A percentile compares a stretch with the other conserved stretches of the same genome.
Evolutionary conservation across 2,113 vertebrate genomes (phyloP).

Genomic region (Charina bottae): DNA sequence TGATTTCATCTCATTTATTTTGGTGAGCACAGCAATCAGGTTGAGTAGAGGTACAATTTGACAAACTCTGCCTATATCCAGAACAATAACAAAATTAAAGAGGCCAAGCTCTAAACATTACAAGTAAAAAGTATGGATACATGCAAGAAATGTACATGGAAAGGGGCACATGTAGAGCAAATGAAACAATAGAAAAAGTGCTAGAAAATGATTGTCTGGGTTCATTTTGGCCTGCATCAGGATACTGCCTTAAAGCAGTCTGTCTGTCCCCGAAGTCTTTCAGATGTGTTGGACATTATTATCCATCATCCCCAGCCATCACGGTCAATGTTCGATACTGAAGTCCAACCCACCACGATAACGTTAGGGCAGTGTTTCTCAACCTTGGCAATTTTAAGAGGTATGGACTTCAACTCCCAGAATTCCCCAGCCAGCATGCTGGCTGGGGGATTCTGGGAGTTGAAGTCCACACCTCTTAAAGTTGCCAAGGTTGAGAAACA

Average conservation of each 20-base stretch:
- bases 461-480: too few relatives aligned
- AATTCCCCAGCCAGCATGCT: too few relatives aligned
- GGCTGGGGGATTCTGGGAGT: too few relatives aligned
- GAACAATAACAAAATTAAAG: too few relatives aligned
- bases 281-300: background rate
- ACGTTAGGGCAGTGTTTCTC: background rate
- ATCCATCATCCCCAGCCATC: background rate
- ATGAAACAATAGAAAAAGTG: background rate
- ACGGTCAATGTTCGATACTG: background rate
- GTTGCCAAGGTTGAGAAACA: too few relatives aligned
- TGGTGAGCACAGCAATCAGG: background rate
- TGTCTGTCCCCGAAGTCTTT: background rate
- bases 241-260: background rate
- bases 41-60: background rate
- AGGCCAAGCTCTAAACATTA: background rate
- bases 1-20: background rate
- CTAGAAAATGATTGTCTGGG: background rate
- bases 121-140: background rate
- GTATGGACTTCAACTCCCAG: too few relatives aligned
- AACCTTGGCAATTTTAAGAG: too few relatives aligned
- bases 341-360: background rate
- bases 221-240: background rate
- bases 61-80: background rate
- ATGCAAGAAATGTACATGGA: background rate
- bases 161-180: background rate